Base-by-base conservation (phyloP, 2,113 vertebrate genomes). In the Phoxinus phoxinus region DNA sequence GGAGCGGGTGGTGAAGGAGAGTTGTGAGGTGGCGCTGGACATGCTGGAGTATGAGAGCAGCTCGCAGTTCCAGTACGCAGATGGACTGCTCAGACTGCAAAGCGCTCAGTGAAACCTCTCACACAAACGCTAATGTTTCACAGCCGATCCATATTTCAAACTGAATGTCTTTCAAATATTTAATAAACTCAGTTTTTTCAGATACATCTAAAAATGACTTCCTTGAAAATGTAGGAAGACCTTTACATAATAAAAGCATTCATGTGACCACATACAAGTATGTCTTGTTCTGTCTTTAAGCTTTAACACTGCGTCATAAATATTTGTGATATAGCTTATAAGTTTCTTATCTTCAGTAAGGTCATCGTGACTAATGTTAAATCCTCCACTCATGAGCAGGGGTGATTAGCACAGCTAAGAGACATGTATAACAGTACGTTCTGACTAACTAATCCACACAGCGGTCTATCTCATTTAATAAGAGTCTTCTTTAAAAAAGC, bases 21-120 rank as follows among this genome's bases (percentile, higher is more conserved):
- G 98, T 91, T 99, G 98, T 5, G 94, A 96, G 89, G 98, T 99
- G 61, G 98, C 98, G 0, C 90, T 99, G 89, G 98, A 99, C 92
- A 95, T 99, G 97, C 94, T 97, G 0, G 93, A 96, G 74, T 93
- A 99, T 0, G 96, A 97, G 90, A 95, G 91, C 21, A 85, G 95
- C 1, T 0, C 84, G 0, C 93, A 96, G 89, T 98, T 99, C 90
- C 98, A 99, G 91, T 99, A 99, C 0, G 97, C 98, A 0, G 95
- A 99, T 0, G 94, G 93, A 46, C 94, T 98, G 41, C 89, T 93
- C 88, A 91, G 90, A 56, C 79, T 94, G 61, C 88, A 93, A 81
- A 78, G 89, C 53, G 91, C 82, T 71, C 80, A 58, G 32, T 88
- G 79, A 90, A 6, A 2, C n/a, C 19, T 13, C 25, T 37, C 58